A percentile compares a stretch with the other conserved stretches of the same genome.
phyloP scores from a whole-genome alignment of 2,888 invertebrate genomes.

The Synergus umbraculus region DNA sequence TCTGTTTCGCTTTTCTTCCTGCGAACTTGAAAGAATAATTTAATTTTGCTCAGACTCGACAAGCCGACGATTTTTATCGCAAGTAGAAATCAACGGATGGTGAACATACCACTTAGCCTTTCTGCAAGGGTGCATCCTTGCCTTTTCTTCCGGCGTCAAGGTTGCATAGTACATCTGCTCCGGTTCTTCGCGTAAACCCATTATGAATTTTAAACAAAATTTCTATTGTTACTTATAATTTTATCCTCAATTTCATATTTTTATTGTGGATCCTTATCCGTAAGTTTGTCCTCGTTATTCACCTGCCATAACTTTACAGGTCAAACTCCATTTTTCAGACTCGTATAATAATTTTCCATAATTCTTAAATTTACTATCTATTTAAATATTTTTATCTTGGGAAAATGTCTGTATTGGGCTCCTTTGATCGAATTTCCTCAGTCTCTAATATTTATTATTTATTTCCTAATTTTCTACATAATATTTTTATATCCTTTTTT shows the following conservation, averaged over 20 bases:
- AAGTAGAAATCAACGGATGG: conserved; percentile 42
- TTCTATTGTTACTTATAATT: conserved; percentile 8
- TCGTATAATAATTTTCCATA: neutral
- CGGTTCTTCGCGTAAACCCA: conserved; percentile 61
- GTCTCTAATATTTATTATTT: conserved; percentile 5
- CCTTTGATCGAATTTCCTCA: neutral
- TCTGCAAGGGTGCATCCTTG: conserved; percentile 71
- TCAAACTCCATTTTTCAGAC: conserved; percentile 13
- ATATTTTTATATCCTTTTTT: neutral
- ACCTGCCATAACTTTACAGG: neutral
- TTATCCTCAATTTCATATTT: conserved; percentile 25
- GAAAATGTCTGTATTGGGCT: neutral
- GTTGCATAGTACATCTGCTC: conserved; percentile 68
- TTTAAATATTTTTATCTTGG: neutral
- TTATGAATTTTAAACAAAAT: conserved; percentile 49
- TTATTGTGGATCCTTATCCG: neutral
- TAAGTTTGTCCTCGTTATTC: neutral
- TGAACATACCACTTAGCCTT: conserved; percentile 72
- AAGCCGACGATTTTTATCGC: conserved; percentile 7
- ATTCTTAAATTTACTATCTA: neutral
- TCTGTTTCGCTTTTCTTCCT: neutral
- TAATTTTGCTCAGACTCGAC: neutral
- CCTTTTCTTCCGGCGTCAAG: conserved; percentile 71
- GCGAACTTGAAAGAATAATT: neutral
- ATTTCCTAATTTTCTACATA: neutral